Base-by-base conservation (phyloP, 2,888 invertebrate species). In the Caenorhabditis sinica region DNA sequence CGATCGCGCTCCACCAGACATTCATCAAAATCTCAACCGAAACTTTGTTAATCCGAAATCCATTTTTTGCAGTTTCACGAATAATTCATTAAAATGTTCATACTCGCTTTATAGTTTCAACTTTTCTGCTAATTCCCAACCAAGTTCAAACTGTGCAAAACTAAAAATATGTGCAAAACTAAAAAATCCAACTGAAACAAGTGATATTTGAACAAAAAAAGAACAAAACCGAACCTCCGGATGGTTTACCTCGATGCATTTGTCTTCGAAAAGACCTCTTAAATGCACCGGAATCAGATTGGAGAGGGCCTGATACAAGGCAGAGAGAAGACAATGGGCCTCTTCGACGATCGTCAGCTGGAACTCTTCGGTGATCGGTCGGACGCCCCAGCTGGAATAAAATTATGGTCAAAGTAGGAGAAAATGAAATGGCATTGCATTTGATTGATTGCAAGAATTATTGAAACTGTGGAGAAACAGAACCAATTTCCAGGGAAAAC, bases 361-460 rank as follows among this genome's bases (percentile, higher is more conserved):
- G 79, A 91, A 86, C 15, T 92, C 92, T 69, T 92, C 90, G 53
- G 87, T 86, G 43, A 92, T 86, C 28, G 92, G 92, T 13, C 92
- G 90, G 17, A 90, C 81, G 17, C 91, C 88, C 92, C 92, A 92
- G 79, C 90, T 92, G 84, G 49, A 91, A 87, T 33, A n/a, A 17
- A 23, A 25, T 28, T 1, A 9, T 23, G 23, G 2, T 36, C 33
- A 36, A 36, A 36, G 9, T 36, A 36, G 9, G 33, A 36, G 9
- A 36, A 36, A 36, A 36, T 36, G 33, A 6, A 36, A 36, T 36
- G 9, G 33, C 9, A 9, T 25, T 56, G 13, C 3, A 11, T 23
- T 8, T 28, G 3, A 13, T 28, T 4, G 23, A 51, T 45, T 2
- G 23, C 9, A 17, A 51, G 0, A 4, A 45, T 13, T 45, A 45